Percentiles rank a stretch among this genome's conserved stretches.
Conservation (phyloP, 2,113 vertebrate species). For the human region GRCh38 chr5:80496501-80497000, state of each 20-base stretch:
- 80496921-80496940: too few species aligned
- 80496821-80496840: neutral
- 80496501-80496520: neutral
- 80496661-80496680: neutral
- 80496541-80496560: neutral
- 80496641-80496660: neutral
- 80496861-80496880: too few species aligned
- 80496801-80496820: slow-evolving; percentile 18
- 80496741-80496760: neutral
- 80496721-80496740: neutral
- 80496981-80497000: too few species aligned
- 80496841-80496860: too few species aligned
- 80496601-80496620: neutral
- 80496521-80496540: neutral
- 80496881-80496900: too few species aligned
- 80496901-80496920: too few species aligned
- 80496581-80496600: neutral
- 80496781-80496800: neutral
- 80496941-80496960: too few species aligned
- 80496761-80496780: neutral
- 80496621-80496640: neutral
- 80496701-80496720: neutral
- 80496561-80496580: neutral
- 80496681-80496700: neutral
- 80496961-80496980: too few species aligned